These are phyloP conservation scores for Hydrocynus forskahlii DNA, from an alignment of 2,797 vertebrate species.

Conservation along the genomic window DNA sequence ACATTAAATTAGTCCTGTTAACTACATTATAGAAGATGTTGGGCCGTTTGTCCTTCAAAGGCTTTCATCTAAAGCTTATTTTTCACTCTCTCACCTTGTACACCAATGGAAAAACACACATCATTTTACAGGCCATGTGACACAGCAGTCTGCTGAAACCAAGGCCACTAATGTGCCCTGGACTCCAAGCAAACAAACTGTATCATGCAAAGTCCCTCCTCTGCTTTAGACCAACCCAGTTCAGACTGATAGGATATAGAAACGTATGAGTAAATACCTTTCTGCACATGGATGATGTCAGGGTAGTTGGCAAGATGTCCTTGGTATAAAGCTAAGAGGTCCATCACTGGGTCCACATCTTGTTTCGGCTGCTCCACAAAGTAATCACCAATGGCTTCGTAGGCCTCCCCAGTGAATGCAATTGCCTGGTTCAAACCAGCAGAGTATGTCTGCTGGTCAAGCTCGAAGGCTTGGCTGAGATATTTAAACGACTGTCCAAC, in stretches of 20 bases:
- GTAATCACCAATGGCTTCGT: constrained; percentile 91
- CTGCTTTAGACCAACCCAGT: neutral
- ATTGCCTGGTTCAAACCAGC: constrained; percentile 92
- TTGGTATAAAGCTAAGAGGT: constrained; percentile 95
- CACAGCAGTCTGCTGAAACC: constrained; percentile 55
- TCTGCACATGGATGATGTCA: constrained; percentile 99
- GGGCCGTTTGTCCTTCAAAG: constrained; percentile 4
- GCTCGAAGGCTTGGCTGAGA: constrained; percentile 94
- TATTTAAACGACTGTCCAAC: constrained; percentile 92
- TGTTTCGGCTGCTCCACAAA: constrained; percentile 94
- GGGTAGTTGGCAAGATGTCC: constrained; percentile 98
- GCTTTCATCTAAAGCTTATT: no score
- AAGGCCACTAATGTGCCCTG: constrained; percentile 24
- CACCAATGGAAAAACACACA: constrained; percentile 49
- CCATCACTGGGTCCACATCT: constrained; percentile 93
- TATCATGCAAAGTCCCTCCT: constrained; percentile 55
- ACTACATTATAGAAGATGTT: neutral
- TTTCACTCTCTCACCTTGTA: neutral
- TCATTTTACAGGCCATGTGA: constrained; percentile 45
- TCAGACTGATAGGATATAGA: constrained; percentile 9
- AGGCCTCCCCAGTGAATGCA: constrained; percentile 92
- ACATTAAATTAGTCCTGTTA: neutral
- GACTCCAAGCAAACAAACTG: constrained; percentile 63
- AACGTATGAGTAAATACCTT: constrained; percentile 83
- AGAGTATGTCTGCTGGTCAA: constrained; percentile 94